These are phyloP conservation scores for Plagodis dolabraria DNA, from an alignment of 2,888 invertebrate genomes.

Conservation along the genomic window DNA sequence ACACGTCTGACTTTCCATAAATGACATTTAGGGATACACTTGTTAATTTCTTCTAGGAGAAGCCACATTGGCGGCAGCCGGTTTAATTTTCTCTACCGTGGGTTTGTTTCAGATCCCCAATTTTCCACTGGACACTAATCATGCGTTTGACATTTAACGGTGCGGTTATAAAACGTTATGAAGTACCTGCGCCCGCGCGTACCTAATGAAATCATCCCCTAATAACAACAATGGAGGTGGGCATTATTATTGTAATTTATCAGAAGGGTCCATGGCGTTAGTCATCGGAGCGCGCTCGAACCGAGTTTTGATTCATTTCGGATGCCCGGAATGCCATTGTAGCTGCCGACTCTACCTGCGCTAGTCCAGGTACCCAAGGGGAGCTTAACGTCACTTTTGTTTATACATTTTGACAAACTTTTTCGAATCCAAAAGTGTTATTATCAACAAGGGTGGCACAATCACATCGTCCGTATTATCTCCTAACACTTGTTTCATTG, in stretches of 20 bases:
- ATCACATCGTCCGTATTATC: conserved; percentile 51
- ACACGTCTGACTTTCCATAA: conserved; percentile 70
- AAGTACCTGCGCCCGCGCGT: conserved; percentile 57
- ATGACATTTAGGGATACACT: conserved; percentile 72
- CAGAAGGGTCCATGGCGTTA: conserved; percentile 61
- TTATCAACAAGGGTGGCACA: conserved; percentile 70
- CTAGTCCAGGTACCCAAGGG: conserved; percentile 46
- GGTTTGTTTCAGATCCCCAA: conserved; percentile 25
- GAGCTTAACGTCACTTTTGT: conserved; percentile 53
- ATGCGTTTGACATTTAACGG: conserved; percentile 61
- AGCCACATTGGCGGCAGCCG: conserved; percentile 18
- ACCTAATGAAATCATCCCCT: conserved; percentile 78
- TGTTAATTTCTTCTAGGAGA: conserved; percentile 49
- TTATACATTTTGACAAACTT: conserved; percentile 77
- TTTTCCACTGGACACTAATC: conserved; percentile 47
- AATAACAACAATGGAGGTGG: conserved; percentile 70
- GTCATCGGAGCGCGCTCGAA: conserved; percentile 58
- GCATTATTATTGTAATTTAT: conserved; percentile 77
- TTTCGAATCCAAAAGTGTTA: conserved; percentile 65
- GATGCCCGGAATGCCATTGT: conserved; percentile 82
- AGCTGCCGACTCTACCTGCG: conserved; percentile 72
- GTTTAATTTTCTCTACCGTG: conserved; percentile 7
- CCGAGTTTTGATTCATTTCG: conserved; percentile 81
- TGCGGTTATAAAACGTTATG: conserved; percentile 35
- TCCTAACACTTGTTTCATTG: conserved; percentile 52